Conservation (phyloP, 2,888 invertebrate species). For the Opisthograptis luteolata region DNA sequence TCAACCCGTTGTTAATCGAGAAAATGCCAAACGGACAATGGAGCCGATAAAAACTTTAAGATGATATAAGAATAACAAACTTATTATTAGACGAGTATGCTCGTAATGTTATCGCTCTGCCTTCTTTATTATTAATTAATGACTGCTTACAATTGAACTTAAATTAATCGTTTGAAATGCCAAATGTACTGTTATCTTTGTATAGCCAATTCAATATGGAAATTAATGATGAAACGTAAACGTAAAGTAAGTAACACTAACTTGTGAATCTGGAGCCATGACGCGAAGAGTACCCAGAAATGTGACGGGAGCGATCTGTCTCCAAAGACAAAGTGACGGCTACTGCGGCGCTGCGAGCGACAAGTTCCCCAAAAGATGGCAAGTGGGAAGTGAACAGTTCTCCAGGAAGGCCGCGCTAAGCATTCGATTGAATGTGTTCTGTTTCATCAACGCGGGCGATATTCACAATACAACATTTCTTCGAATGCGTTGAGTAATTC, state of each 20-base stretch:
- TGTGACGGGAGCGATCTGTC: slow-evolving; percentile 15
- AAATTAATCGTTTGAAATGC: slow-evolving; percentile 46
- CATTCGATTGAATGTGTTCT: slow-evolving; percentile 69
- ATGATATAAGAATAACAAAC: slow-evolving; percentile 53
- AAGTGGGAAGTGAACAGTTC: slow-evolving; percentile 51
- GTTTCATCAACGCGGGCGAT: slow-evolving; percentile 55
- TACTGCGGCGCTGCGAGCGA: slow-evolving; percentile 30
- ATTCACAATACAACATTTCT: slow-evolving; percentile 56
- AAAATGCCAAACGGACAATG: slow-evolving; percentile 66
- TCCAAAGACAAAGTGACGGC: slow-evolving; percentile 16
- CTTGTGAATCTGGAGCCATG: slow-evolving; percentile 47
- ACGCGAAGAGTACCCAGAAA: slow-evolving; percentile 26
- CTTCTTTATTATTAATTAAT: slow-evolving; percentile 53
- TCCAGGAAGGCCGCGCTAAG: slow-evolving; percentile 74
- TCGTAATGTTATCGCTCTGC: slow-evolving; percentile 49
- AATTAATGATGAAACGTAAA: slow-evolving; percentile 9
- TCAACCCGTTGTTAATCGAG: slow-evolving; percentile 62
- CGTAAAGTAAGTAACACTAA: slow-evolving; percentile 39
- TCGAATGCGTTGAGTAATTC: slow-evolving; percentile 65
- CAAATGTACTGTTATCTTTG: slow-evolving; percentile 34
- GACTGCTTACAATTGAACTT: slow-evolving; percentile 48
- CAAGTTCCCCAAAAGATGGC: slow-evolving; percentile 53
- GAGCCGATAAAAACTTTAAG: slow-evolving; percentile 58
- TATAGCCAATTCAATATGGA: slow-evolving; percentile 26
- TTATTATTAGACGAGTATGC: slow-evolving; percentile 47